A percentile compares a stretch with the other conserved stretches of the same genome.
Conservation (phyloP, 2,888 invertebrate species). For the Tuberolachnus salignus region DNA sequence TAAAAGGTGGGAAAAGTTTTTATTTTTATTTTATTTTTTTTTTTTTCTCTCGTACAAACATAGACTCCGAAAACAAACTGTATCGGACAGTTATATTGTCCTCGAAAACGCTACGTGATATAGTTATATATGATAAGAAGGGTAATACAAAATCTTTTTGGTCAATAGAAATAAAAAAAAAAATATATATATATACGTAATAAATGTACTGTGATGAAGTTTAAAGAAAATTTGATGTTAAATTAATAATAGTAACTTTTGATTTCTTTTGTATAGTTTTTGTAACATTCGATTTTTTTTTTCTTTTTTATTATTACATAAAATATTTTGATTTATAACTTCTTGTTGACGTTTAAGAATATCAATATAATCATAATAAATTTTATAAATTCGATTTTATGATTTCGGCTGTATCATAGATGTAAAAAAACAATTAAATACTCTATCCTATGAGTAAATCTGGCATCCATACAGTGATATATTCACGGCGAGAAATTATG, state of each 20-base stretch:
- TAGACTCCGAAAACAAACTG: constrained; percentile 37
- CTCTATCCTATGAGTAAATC: too few relatives aligned
- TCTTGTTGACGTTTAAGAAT: too few relatives aligned
- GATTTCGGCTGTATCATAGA: too few relatives aligned
- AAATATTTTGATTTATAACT: too few relatives aligned
- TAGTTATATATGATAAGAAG: constrained; percentile 12
- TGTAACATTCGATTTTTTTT: background rate
- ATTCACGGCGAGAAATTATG: too few relatives aligned
- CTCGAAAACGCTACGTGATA: constrained; percentile 37
- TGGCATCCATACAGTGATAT: too few relatives aligned
- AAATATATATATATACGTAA: constrained; percentile 16
- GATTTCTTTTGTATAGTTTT: background rate
- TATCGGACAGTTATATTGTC: constrained; percentile 51
- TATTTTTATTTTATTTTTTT: background rate
- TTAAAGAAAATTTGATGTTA: constrained; percentile 12
- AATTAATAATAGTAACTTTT: constrained; percentile 8
- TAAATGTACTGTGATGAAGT: constrained; percentile 34
- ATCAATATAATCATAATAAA: too few relatives aligned
- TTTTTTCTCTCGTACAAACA: constrained; percentile 5
- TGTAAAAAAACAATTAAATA: too few relatives aligned
- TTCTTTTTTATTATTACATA: background rate
- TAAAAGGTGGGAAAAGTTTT: constrained; percentile 27
- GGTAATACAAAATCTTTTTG: constrained; percentile 44
- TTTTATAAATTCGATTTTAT: too few relatives aligned
- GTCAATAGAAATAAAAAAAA: constrained; percentile 20